Base-by-base conservation (phyloP, 37 sponge, comb jelly and placozoan genomes). In the Spongilla lacustris region DNA sequence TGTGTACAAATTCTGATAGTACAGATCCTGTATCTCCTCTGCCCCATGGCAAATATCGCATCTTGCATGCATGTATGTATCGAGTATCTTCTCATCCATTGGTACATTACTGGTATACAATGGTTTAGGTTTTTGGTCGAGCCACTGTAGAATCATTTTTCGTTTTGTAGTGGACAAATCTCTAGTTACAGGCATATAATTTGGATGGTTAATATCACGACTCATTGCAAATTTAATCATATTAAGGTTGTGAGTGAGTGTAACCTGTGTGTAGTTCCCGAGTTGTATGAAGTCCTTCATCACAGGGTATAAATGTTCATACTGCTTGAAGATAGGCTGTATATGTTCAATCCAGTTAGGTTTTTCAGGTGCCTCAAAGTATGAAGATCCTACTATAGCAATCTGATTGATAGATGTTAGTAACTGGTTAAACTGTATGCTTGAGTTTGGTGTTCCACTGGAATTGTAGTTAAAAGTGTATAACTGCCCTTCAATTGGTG, bases 151-250 rank as follows among this genome's bases (percentile, higher is more conserved):
- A 49, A 89, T 89, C 89, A 89, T 89, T 2, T 71, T 24, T 38
- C 73, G 26, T 68, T 83, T 83, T 46, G 78, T 69, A 13, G 83
- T 79, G 0, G 89, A 81, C 19, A 89, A 79, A 75, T 94, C 91
- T 68, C 94, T 83, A 30, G 94, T 85, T 4, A 67, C 79, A 33
- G 94, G 94, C 94, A 94, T 94, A 76, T 91, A 90, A 36, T 74
- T 50, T 19, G 94, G 86, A 49, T 87, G 68, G 26, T 86, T 71
- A 5, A 83, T 30, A 58, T 81, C 79, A 25, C 77, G 25, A 22
- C 69, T 71, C 73, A 89, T 68, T 36, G 87, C 30, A 36, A 71
- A 33, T 35, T 86, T 38, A 0, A 70, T 36, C 4, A 58, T 8
- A 1, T 17, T 10, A 17, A 19, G 4, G 19, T 58, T 46, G 46